Conservation (phyloP, 1,140 invertebrate species). For the Hestina assimilis region DNA sequence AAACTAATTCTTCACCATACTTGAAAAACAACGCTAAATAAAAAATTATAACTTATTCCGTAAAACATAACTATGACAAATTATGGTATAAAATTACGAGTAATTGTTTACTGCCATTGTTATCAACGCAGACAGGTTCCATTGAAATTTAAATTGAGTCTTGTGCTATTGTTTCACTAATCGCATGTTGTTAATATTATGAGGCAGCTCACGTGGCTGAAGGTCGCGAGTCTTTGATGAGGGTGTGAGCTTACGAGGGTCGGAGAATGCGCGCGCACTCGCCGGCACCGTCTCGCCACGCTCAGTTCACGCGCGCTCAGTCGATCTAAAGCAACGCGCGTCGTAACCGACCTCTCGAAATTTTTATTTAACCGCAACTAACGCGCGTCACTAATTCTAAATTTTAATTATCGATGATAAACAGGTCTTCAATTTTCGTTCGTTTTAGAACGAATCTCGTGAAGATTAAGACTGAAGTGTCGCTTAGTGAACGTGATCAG, state of each 20-base stretch:
- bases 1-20: too few species aligned
- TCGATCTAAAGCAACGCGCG: constrained; percentile 60
- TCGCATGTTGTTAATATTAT: constrained; percentile 26
- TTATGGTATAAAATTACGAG: not conserved
- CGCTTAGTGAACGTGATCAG: constrained; percentile 39
- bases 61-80: too few species aligned
- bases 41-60: too few species aligned
- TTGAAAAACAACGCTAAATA: too few species aligned
- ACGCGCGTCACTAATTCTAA: constrained; percentile 32
- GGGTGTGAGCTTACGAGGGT: constrained; percentile 45
- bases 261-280: constrained; percentile 53
- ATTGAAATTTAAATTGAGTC: not conserved
- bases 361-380: constrained; percentile 19
- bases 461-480: constrained; percentile 18
- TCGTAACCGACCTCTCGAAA: constrained; percentile 35
- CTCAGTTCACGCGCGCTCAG: constrained; percentile 41
- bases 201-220: constrained; percentile 30
- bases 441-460: constrained; percentile 19
- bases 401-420: constrained; percentile 11
- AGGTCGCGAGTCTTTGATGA: constrained; percentile 43
- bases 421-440: constrained; percentile 16
- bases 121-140: not conserved
- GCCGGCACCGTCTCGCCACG: constrained; percentile 16
- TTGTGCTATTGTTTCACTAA: constrained; percentile 15
- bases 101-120: not conserved